Evolutionary conservation across 2,797 vertebrate genomes (phyloP).

Genomic region (Poliocrania exsul): DNA sequence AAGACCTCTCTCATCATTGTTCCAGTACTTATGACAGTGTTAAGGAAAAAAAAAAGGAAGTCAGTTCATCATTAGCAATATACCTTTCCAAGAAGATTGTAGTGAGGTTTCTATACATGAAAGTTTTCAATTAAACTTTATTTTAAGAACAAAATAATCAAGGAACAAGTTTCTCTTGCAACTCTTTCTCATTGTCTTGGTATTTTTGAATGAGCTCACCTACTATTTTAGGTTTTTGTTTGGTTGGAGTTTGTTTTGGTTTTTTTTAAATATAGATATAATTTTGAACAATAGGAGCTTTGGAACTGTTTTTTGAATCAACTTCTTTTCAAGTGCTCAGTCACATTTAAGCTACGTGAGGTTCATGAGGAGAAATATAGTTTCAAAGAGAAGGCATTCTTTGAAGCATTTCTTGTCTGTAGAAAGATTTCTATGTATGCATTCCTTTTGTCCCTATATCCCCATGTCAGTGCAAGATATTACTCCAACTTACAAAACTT

Average conservation of each 20-base stretch:
- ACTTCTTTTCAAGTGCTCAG: not conserved
- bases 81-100: not conserved
- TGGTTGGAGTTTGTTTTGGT: too few relatives aligned
- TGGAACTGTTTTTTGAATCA: not conserved
- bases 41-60: not conserved
- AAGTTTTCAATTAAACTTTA: not conserved
- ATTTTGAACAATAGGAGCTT: not conserved
- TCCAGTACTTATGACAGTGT: not conserved
- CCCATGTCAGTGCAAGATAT: not conserved
- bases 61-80: not conserved
- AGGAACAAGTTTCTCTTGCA: not conserved
- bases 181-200: not conserved
- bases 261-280: not conserved
- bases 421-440: not conserved
- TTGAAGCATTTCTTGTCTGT: not conserved
- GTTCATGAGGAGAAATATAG: not conserved
- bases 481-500: not conserved
- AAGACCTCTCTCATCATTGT: not conserved
- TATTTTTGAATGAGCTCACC: not conserved
- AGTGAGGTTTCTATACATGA: not conserved
- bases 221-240: not conserved
- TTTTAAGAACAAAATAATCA: not conserved
- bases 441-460: not conserved
- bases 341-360: not conserved
- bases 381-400: not conserved